phyloP scores from a whole-genome alignment of 1,140 invertebrate species.

The Drosophila melanogaster region DNA sequence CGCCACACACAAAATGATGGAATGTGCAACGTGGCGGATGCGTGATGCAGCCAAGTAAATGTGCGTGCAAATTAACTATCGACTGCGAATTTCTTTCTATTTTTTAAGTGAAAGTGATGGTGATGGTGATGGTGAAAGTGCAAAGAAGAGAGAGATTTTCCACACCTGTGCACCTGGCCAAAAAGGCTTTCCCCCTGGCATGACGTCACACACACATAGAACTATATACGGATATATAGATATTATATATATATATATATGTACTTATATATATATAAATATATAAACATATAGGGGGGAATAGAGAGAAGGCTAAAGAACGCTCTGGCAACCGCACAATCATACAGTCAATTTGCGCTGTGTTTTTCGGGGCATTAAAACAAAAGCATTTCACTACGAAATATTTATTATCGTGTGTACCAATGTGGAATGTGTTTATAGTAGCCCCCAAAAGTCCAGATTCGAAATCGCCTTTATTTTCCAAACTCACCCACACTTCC shows the following conservation, averaged over 20 bases:
- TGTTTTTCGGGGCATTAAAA: constrained; percentile 82
- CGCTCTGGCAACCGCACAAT: constrained; percentile 63
- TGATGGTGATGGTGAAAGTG: constrained; percentile 36
- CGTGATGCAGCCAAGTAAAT: constrained; percentile 56
- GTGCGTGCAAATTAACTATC: constrained; percentile 28
- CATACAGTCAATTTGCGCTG: constrained; percentile 80
- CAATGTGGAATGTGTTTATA: constrained; percentile 75
- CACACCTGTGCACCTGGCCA: constrained; percentile 26
- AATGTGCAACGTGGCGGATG: constrained; percentile 64
- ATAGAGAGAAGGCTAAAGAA: constrained; percentile 9
- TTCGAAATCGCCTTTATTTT: constrained; percentile 6
- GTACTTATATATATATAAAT: neutral
- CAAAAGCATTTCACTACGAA: constrained; percentile 77
- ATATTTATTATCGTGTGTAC: constrained; percentile 73
- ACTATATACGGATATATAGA: constrained; percentile 14
- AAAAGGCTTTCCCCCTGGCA: constrained; percentile 4
- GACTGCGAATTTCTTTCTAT: constrained; percentile 7
- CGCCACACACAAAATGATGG: constrained; percentile 34
- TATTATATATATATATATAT: neutral
- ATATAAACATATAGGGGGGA: constrained; percentile 1
- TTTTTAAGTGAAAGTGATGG: constrained; percentile 21
- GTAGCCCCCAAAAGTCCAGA: constrained; percentile 44
- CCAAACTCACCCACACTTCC: neutral
- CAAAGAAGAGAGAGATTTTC: constrained; percentile 3
- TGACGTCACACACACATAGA: constrained; percentile 28